Base-by-base conservation (phyloP, 2,888 invertebrate species). In the Ectropis crepuscularia region DNA sequence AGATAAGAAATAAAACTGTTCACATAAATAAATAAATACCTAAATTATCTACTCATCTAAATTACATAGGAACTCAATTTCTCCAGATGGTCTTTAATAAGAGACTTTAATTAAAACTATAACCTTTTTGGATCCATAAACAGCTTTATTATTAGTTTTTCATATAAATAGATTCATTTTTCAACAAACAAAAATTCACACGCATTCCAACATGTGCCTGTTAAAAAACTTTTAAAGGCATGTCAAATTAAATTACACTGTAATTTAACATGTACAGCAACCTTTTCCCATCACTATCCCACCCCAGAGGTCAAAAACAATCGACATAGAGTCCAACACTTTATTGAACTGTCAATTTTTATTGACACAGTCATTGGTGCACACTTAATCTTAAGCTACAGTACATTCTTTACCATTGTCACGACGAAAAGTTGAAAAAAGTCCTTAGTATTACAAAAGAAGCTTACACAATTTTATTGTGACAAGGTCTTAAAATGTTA, bases 341-440 rank as follows among this genome's bases (percentile, higher is more conserved):
- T 78, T 75, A 78, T 77, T 69, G 69, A 60, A 57, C 73, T 74
- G 78, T 80, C 79, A 75, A 77, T 75, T 73, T 82, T 79, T 76
- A 83, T 80, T 64, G 78, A 71, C 69, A 63, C 60, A 64, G 43
- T 70, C 60, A 79, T 75, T 79, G 78, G 78, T 70, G 59, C 60
- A 58, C 47, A 62, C 63, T 60, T 54, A 41, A 50, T 43, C 48
- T 43, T 16, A 38, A 41, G 38, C 5, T 9, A 53, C 0, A 12
- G 11, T 12, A 39, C 39, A 55, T 49, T 50, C 5, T 7, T 0
- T n/a, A 12, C 49, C 59, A 6, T 50, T 59, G 58, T 63, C 63
- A 42, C 6, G 39, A 2, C n/a, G n/a, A 54, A 41, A n/a, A 54
- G 12, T 28, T 7, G 6, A 11, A 10, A 7, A 2, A 16, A 2